Conservation (phyloP, 2,113 vertebrate genomes). For the Falco punctatus region DNA sequence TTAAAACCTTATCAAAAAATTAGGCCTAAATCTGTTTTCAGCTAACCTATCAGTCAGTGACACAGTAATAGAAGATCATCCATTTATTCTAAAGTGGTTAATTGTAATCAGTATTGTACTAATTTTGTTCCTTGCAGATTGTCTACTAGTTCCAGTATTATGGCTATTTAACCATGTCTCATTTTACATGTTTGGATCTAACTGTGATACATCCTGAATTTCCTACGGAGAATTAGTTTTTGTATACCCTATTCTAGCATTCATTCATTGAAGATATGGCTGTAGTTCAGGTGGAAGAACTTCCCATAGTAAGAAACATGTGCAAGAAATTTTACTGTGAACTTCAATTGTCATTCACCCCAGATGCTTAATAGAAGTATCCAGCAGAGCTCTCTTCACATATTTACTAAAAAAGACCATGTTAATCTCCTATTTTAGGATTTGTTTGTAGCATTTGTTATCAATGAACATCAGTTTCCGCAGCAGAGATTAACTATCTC, state of each 20-base stretch:
- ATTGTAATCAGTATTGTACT: background rate
- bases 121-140: background rate
- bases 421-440: constrained; percentile 52
- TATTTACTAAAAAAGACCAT: constrained; percentile 3
- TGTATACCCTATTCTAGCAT: background rate
- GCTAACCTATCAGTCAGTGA: background rate
- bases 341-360: background rate
- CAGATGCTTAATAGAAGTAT: background rate
- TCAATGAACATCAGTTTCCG: constrained; percentile 9
- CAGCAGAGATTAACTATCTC: constrained; percentile 27
- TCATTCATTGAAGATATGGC: background rate
- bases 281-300: background rate
- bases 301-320: background rate
- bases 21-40: background rate
- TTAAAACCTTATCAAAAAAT: background rate
- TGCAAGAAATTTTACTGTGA: background rate
- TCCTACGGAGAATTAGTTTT: background rate
- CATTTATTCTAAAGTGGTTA: background rate
- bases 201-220: background rate
- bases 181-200: background rate
- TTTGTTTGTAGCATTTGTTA: constrained; percentile 17
- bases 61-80: background rate
- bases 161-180: background rate
- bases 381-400: background rate
- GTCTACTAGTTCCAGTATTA: background rate